A percentile compares a stretch with the other conserved stretches of the same genome.
These are phyloP conservation scores for Microctonus hyperodae DNA, from an alignment of 2,888 invertebrate species.

Conservation along the genomic window DNA sequence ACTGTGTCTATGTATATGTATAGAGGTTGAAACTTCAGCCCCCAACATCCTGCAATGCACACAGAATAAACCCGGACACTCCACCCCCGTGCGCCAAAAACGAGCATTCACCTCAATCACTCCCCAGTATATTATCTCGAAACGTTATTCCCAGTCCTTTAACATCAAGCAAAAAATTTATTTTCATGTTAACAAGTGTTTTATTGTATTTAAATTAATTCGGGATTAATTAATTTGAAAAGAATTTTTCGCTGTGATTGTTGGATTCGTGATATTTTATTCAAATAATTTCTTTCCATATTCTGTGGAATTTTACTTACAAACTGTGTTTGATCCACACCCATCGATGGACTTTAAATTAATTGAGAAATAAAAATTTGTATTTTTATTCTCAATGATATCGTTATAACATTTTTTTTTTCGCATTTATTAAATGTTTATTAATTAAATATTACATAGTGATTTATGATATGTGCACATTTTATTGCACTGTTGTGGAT, in stretches of 20 bases:
- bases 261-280: neutral
- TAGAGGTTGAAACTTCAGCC: slow-evolving; percentile 44
- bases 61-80: slow-evolving; percentile 24
- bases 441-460: too few relatives aligned
- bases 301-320: neutral
- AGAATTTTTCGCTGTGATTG: neutral
- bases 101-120: slow-evolving; percentile 15
- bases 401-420: too few relatives aligned
- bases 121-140: neutral
- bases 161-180: neutral
- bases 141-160: neutral
- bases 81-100: slow-evolving; percentile 29
- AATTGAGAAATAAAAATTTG: neutral
- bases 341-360: neutral
- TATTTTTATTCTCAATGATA: neutral
- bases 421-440: too few relatives aligned
- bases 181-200: neutral
- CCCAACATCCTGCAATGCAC: slow-evolving; percentile 31
- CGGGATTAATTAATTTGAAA: neutral
- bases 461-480: neutral
- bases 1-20: neutral
- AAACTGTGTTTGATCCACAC: neutral
- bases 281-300: too few relatives aligned
- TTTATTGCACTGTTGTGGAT: neutral
- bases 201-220: neutral